Conservation (phyloP, 2,113 vertebrate species). For the Limnothrissa miodon region DNA sequence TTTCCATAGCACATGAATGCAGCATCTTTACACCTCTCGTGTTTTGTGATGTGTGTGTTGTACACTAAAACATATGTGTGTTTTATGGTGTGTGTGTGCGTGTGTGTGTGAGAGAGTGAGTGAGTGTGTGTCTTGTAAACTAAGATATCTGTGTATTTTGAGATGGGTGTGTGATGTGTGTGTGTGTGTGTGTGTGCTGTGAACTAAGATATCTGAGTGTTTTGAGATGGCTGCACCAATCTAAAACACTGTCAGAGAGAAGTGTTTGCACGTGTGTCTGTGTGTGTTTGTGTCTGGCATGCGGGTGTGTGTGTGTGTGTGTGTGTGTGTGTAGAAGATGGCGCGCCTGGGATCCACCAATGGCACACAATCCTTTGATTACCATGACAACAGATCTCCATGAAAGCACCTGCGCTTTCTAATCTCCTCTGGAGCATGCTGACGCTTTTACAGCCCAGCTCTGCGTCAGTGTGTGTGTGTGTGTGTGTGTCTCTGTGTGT, state of each 20-base stretch:
- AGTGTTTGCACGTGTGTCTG: not conserved
- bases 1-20: no score
- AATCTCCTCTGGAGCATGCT: not conserved
- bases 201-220: no score
- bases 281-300: not conserved
- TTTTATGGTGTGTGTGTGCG: no score
- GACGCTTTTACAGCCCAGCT: not conserved
- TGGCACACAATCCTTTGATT: not conserved
- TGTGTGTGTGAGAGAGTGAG: no score
- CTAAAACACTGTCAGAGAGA: not conserved
- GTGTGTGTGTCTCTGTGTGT: not conserved
- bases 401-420: not conserved
- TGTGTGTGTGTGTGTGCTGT: no score
- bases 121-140: no score
- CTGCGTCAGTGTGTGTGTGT: not conserved
- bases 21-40: no score
- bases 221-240: no score
- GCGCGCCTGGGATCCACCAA: not conserved
- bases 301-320: not conserved
- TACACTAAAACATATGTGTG: no score
- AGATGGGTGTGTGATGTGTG: no score
- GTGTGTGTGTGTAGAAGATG: not conserved
- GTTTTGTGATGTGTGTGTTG: no score
- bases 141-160: no score
- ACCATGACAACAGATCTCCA: not conserved